Evolutionary conservation across 2,113 vertebrate genomes (phyloP).

Genomic region (Oryzias woworae): DNA sequence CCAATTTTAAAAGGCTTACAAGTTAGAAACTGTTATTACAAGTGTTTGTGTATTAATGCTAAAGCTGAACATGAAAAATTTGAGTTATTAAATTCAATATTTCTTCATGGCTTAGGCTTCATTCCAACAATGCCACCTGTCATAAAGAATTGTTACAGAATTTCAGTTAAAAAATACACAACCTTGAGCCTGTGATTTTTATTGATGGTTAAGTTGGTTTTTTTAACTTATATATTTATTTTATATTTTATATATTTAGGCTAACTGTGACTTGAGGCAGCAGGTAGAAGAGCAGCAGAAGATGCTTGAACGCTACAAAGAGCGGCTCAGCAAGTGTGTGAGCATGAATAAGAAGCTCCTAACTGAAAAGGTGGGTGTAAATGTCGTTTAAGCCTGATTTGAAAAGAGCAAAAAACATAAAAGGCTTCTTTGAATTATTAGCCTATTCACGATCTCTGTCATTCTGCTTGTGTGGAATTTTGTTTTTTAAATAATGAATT

Average conservation of each 20-base stretch:
- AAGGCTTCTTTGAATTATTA: too few species aligned
- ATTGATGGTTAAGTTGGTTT: neutral
- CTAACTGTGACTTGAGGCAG: constrained; percentile 91
- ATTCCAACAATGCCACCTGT: too few species aligned
- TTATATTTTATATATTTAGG: constrained; percentile 68
- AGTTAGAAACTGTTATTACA: neutral
- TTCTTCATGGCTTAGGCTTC: too few species aligned
- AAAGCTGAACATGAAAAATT: too few species aligned
- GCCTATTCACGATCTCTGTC: neutral
- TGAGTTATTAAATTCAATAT: too few species aligned
- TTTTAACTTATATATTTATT: too few species aligned
- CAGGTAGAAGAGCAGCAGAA: constrained; percentile 96
- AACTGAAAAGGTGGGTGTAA: constrained; percentile 88
- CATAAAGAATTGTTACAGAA: too few species aligned
- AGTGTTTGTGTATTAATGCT: too few species aligned
- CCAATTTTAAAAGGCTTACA: neutral
- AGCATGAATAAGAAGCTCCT: constrained; percentile 97
- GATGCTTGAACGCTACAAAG: constrained; percentile 94
- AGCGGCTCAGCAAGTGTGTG: constrained; percentile 93
- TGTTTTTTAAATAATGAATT: too few species aligned
- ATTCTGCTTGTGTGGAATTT: neutral
- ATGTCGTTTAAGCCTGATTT: neutral
- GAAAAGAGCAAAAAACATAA: too few species aligned
- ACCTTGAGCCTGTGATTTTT: neutral
- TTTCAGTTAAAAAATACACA: neutral